phyloP scores from a whole-genome alignment of 2,888 invertebrate genomes.

The Lycia hirtaria region DNA sequence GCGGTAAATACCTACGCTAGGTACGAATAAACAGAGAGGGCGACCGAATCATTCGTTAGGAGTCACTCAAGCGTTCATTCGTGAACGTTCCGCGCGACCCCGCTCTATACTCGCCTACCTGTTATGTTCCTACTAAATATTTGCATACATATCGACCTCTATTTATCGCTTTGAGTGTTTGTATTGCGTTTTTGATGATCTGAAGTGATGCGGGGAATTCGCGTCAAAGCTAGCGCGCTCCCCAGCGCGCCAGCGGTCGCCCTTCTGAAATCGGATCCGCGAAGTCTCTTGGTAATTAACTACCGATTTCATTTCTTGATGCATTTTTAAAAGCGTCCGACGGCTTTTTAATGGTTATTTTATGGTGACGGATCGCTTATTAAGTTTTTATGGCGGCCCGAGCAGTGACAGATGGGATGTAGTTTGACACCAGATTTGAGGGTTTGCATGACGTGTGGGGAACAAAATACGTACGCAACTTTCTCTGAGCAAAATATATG shows the following conservation, averaged over 20 bases:
- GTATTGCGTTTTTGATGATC: constrained; percentile 46
- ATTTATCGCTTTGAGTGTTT: constrained; percentile 46
- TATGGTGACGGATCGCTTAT: constrained; percentile 85
- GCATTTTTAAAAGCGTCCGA: constrained; percentile 84
- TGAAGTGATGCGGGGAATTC: constrained; percentile 44
- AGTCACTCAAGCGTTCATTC: constrained; percentile 78
- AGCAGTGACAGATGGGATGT: constrained; percentile 82
- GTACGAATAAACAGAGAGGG: constrained; percentile 55
- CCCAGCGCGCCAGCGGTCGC: constrained; percentile 36
- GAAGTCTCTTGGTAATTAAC: constrained; percentile 84
- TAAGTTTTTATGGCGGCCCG: constrained; percentile 80
- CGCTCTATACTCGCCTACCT: constrained; percentile 64
- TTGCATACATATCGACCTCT: constrained; percentile 77
- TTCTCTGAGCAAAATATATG: constrained; percentile 15
- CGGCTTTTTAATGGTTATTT: constrained; percentile 85
- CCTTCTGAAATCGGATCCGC: constrained; percentile 75
- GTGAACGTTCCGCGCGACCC: constrained; percentile 70
- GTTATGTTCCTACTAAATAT: constrained; percentile 79
- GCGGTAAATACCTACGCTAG: constrained; percentile 60
- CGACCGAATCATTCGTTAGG: constrained; percentile 74
- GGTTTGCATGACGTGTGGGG: constrained; percentile 47
- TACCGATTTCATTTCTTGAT: constrained; percentile 85
- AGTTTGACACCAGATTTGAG: constrained; percentile 82
- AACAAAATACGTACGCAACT: constrained; percentile 20
- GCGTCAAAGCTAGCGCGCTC: constrained; percentile 51